A percentile compares a stretch with the other conserved stretches of the same genome.
phyloP scores from a whole-genome alignment of 2,888 invertebrate genomes.

The Corythucha ciliata region DNA sequence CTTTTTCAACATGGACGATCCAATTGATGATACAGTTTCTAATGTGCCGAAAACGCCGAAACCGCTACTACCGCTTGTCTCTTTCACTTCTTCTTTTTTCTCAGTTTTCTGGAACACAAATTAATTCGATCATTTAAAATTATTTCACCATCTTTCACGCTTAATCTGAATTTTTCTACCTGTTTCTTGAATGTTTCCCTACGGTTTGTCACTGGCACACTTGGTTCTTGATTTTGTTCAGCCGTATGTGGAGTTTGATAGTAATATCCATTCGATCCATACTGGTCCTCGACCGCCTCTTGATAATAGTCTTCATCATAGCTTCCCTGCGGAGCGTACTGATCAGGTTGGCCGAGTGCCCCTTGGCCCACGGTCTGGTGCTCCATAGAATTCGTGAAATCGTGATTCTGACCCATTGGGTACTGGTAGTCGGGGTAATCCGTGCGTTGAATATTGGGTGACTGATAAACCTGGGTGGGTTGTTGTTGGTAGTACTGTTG shows the following conservation, averaged over 20 bases:
- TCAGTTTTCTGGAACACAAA: constrained; percentile 19
- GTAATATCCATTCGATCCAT: no score
- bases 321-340: no score
- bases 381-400: no score
- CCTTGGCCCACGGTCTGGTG: no score
- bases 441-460: neutral
- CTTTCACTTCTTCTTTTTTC: constrained; percentile 18
- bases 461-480: constrained; percentile 32
- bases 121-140: neutral
- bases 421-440: constrained; percentile 17
- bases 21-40: constrained; percentile 15
- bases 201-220: no score
- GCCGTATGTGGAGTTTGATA: no score
- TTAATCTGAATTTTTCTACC: constrained; percentile 5
- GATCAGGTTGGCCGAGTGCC: no score
- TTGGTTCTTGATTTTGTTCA: no score
- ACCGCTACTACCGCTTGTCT: constrained; percentile 12
- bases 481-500: constrained; percentile 35
- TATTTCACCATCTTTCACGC: neutral
- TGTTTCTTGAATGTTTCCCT: constrained; percentile 23
- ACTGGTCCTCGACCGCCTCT: no score
- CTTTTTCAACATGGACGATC: constrained; percentile 21
- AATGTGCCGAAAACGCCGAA: constrained; percentile 19
- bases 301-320: no score
- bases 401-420: constrained; percentile 19